A percentile compares a stretch with the other conserved stretches of the same genome.
These are phyloP conservation scores for Acheta domesticus DNA, from an alignment of 2,888 invertebrate species.

Conservation along the genomic window DNA sequence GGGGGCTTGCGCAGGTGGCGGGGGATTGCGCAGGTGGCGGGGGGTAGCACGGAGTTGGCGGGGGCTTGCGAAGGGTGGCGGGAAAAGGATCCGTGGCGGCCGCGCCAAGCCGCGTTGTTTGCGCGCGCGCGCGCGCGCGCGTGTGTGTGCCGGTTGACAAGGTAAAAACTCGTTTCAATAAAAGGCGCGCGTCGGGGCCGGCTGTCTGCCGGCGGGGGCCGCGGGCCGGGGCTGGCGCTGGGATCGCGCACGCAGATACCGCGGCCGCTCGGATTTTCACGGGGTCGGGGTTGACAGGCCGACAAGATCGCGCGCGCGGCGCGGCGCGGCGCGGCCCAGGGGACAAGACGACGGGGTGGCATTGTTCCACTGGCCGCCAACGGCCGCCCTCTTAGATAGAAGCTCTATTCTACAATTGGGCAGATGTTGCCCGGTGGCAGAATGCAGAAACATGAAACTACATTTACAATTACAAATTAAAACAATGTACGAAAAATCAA, in stretches of 20 bases:
- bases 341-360: background rate
- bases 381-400: too few species aligned
- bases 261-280: background rate
- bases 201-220: too few species aligned
- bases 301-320: background rate
- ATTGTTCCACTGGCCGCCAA: too few species aligned
- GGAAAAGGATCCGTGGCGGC: background rate
- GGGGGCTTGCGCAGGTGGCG: too few species aligned
- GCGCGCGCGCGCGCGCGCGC: background rate
- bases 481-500: too few species aligned
- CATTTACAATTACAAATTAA: too few species aligned
- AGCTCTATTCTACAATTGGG: too few species aligned
- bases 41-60: too few species aligned
- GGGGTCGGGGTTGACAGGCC: background rate
- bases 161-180: constrained; percentile 9
- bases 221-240: background rate
- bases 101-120: background rate
- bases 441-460: too few species aligned
- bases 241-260: background rate
- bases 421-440: too few species aligned
- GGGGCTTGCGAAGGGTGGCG: background rate
- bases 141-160: background rate
- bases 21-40: too few species aligned
- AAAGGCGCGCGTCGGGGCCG: background rate
- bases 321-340: background rate